A percentile compares a stretch with the other conserved stretches of the same genome.
Evolutionary conservation across 92 coral and sea anemone genomes (phyloP).

Genomic region (Heteractis magnifica): DNA sequence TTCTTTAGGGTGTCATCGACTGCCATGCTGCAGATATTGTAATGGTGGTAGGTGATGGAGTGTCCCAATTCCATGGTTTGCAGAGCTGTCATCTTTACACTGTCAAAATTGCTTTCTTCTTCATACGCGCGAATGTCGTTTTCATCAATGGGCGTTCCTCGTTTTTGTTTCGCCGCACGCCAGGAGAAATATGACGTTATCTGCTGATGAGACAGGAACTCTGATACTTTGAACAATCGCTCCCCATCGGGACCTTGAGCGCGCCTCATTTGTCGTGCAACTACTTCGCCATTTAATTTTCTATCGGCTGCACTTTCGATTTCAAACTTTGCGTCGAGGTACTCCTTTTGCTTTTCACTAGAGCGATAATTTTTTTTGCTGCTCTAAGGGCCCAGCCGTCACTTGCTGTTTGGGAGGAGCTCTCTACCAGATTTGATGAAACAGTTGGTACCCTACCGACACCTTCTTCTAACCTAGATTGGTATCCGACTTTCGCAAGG

Average conservation of each 20-base stretch:
- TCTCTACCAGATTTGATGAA: not conserved
- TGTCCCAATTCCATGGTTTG: constrained; percentile 18
- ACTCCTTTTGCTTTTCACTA: constrained; percentile 23
- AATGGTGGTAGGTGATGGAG: constrained; percentile 39
- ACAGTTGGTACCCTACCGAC: constrained; percentile 19
- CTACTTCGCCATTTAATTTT: constrained; percentile 23
- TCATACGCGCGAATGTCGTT: constrained; percentile 24
- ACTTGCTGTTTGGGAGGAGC: not conserved
- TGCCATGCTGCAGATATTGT: constrained; percentile 42
- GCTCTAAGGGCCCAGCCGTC: constrained; percentile 22
- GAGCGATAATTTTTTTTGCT: constrained; percentile 20
- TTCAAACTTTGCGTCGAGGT: constrained; percentile 32
- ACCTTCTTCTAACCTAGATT: constrained; percentile 1
- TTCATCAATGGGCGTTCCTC: not conserved
- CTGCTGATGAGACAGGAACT: constrained; percentile 35
- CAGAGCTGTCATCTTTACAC: constrained; percentile 21
- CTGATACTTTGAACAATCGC: constrained; percentile 15
- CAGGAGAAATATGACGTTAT: constrained; percentile 26
- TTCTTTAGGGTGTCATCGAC: constrained; percentile 15
- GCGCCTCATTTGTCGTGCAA: constrained; percentile 42
- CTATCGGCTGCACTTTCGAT: constrained; percentile 22
- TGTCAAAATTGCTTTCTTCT: constrained; percentile 40
- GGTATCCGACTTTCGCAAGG: constrained; percentile 24
- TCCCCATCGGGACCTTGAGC: constrained; percentile 29
- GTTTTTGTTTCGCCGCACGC: constrained; percentile 28